These are phyloP conservation scores for Tragelaphus scriptus DNA, from an alignment of 2,113 vertebrate genomes.

Conservation along the genomic window DNA sequence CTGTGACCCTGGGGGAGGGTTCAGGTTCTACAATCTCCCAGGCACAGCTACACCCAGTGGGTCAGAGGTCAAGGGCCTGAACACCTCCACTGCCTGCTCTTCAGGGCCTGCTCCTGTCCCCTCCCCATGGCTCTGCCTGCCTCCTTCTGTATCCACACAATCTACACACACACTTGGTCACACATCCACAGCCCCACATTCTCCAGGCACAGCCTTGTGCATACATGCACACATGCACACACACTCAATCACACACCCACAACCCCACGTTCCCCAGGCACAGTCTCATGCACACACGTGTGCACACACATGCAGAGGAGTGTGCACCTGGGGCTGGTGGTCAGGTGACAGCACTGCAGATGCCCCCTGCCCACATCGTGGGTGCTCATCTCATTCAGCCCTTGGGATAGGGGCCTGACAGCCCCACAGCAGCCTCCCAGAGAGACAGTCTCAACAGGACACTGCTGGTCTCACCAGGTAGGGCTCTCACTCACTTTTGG, in stretches of 20 bases:
- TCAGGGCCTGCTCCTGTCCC: not conserved
- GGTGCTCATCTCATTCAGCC: not conserved
- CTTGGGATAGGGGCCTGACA: not conserved
- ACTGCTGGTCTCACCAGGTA: not conserved
- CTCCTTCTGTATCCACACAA: not conserved
- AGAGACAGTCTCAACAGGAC: not conserved
- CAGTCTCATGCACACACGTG: rapidly evolving
- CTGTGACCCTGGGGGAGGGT: not conserved
- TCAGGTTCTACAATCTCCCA: not conserved
- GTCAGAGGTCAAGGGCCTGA: not conserved
- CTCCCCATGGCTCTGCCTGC: not conserved
- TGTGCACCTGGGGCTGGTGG: rapidly evolving
- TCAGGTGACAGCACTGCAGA: not conserved
- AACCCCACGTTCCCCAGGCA: not conserved
- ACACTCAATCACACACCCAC: too few relatives aligned
- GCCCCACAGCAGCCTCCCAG: not conserved
- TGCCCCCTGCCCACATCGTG: not conserved
- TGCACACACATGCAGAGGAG: not conserved
- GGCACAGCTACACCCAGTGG: not conserved
- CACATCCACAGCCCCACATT: not conserved
- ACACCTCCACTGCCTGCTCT: not conserved
- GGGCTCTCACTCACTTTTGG: too few relatives aligned
- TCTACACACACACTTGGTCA: not conserved
- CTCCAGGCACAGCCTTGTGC: not conserved
- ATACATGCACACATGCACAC: not conserved